A percentile compares a stretch with the other conserved stretches of the same genome.
phyloP scores from a whole-genome alignment of 2,888 invertebrate species.

The Drosophila parthenogenetica region DNA sequence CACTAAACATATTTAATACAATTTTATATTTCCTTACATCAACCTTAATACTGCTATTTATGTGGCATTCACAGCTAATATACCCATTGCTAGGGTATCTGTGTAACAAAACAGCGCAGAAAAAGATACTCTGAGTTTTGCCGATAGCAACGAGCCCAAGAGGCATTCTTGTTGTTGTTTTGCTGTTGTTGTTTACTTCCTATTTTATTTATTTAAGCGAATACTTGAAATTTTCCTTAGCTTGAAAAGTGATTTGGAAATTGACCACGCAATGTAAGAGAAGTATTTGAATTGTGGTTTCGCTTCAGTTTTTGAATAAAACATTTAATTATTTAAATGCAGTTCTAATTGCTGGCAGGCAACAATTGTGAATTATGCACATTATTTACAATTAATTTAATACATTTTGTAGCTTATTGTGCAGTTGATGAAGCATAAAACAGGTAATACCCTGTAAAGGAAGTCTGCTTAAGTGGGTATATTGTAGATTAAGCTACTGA shows the following conservation, averaged over 20 bases:
- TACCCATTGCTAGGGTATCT: background rate
- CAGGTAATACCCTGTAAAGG: conserved; percentile 22
- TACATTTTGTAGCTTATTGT: conserved; percentile 45
- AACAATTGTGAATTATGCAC: conserved; percentile 26
- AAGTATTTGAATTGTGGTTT: conserved; percentile 2
- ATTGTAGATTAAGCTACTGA: too few relatives aligned
- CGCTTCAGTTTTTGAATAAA: background rate
- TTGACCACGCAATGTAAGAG: conserved; percentile 2
- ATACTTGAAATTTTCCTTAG: conserved; percentile 25
- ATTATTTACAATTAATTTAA: conserved; percentile 59
- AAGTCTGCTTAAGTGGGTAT: background rate
- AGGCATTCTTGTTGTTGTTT: conserved; percentile 5
- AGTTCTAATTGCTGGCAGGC: conserved; percentile 13
- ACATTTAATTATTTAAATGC: conserved; percentile 18
- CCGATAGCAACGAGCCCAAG: conserved; percentile 28
- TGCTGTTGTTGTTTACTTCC: conserved; percentile 17
- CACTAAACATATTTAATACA: too few relatives aligned
- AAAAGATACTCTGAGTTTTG: conserved; percentile 18
- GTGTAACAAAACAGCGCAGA: conserved; percentile 21
- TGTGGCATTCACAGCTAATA: background rate
- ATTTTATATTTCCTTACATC: too few relatives aligned
- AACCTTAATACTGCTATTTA: too few relatives aligned
- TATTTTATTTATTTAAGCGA: conserved; percentile 9
- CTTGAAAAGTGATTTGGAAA: conserved; percentile 23
- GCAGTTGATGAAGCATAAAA: conserved; percentile 21